phyloP scores from a whole-genome alignment of 2,888 invertebrate species.

The Harpalus rufipes region DNA sequence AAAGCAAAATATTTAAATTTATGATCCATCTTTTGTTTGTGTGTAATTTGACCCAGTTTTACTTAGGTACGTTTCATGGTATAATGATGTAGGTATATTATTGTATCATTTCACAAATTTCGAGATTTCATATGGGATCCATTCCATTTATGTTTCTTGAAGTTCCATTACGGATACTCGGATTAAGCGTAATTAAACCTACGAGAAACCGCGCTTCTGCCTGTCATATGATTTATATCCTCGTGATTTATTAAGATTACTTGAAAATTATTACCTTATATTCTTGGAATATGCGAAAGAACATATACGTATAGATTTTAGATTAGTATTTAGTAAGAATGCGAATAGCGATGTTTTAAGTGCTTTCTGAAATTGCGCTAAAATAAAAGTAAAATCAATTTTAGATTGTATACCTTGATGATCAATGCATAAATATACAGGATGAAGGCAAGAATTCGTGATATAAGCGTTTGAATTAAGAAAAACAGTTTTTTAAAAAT shows the following conservation, averaged over 20 bases:
- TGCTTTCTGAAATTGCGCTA: background rate
- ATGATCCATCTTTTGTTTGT: background rate
- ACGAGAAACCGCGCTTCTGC: constrained; percentile 1
- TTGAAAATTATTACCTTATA: constrained; percentile 27
- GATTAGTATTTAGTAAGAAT: background rate
- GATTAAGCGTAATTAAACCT: constrained; percentile 24
- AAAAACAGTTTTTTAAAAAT: too few species aligned
- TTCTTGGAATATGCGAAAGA: constrained; percentile 2
- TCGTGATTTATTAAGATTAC: constrained; percentile 26
- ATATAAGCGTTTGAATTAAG: too few species aligned
- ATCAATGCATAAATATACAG: too few species aligned
- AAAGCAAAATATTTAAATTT: background rate
- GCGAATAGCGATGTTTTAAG: background rate
- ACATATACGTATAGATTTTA: background rate
- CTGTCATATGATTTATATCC: constrained; percentile 22
- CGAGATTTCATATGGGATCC: background rate
- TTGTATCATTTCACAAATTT: background rate
- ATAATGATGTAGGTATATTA: background rate
- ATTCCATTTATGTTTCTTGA: constrained; percentile 7
- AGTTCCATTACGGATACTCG: background rate
- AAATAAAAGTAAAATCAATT: background rate
- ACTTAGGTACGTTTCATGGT: background rate
- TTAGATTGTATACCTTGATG: too few species aligned
- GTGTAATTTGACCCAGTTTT: background rate
- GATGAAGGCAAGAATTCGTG: too few species aligned